Evolutionary conservation across 2,888 invertebrate genomes (phyloP).

Genomic region (Tyria jacobaeae): DNA sequence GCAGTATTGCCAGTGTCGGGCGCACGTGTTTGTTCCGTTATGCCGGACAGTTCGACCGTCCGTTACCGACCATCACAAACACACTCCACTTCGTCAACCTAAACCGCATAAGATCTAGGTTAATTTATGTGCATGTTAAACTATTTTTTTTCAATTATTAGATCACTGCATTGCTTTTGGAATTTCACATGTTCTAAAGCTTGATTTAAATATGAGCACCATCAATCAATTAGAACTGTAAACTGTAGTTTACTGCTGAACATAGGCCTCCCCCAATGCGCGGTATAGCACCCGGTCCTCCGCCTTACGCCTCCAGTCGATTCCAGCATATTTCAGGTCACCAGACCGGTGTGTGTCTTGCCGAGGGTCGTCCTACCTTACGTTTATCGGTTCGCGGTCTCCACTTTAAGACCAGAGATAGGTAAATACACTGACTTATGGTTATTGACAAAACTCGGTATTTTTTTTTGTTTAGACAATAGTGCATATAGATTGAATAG

Average conservation of each 20-base stretch:
- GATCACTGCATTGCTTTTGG: constrained; percentile 47
- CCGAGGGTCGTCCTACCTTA: too few relatives aligned
- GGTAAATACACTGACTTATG: constrained; percentile 53
- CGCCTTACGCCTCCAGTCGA: too few relatives aligned
- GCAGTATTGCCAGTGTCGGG: constrained; percentile 54
- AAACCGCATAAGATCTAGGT: constrained; percentile 52
- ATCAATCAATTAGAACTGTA: too few relatives aligned
- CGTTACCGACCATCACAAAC: constrained; percentile 32
- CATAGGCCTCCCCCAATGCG: too few relatives aligned
- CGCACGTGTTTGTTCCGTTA: constrained; percentile 61
- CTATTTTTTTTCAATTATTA: constrained; percentile 52
- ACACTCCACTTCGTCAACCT: constrained; percentile 30
- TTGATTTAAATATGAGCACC: constrained; percentile 36
- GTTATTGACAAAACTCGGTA: constrained; percentile 52
- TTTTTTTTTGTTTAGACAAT: constrained; percentile 38
- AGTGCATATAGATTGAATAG: neutral
- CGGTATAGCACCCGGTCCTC: too few relatives aligned
- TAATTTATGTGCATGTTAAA: constrained; percentile 48
- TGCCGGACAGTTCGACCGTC: constrained; percentile 34
- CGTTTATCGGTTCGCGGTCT: too few relatives aligned
- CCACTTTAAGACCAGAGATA: too few relatives aligned
- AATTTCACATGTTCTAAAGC: constrained; percentile 48
- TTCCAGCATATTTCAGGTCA: too few relatives aligned
- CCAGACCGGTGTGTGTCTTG: too few relatives aligned
- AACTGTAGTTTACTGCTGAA: too few relatives aligned